phyloP scores from a whole-genome alignment of 2,888 invertebrate genomes.

The Balanococcus diminutus region DNA sequence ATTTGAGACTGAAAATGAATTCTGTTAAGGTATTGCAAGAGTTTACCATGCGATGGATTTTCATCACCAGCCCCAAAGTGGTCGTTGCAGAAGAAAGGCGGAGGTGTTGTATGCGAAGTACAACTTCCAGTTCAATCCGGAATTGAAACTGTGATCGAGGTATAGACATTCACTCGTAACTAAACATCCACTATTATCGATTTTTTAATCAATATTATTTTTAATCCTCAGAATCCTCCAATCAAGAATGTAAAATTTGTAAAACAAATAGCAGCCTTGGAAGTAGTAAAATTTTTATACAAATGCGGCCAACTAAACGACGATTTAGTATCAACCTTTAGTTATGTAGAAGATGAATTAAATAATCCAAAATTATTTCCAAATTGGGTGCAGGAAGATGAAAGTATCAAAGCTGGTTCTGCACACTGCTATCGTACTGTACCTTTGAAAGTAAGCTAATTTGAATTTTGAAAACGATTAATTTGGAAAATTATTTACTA shows the following conservation, averaged over 20 bases:
- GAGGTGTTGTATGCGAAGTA: slow-evolving; percentile 62
- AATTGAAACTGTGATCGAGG: slow-evolving; percentile 72
- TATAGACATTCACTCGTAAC: slow-evolving; percentile 61
- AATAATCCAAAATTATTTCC: slow-evolving; percentile 67
- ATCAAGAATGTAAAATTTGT: slow-evolving; percentile 22
- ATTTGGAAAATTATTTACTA: background rate
- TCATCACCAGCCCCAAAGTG: slow-evolving; percentile 70
- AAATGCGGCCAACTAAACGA: slow-evolving; percentile 74
- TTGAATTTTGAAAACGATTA: background rate
- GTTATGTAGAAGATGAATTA: slow-evolving; percentile 60
- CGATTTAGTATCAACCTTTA: slow-evolving; percentile 69
- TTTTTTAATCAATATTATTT: background rate
- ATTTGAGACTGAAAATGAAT: slow-evolving; percentile 28
- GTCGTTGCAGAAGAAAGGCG: slow-evolving; percentile 62
- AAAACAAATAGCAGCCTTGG: slow-evolving; percentile 82
- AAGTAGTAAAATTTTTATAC: slow-evolving; percentile 75
- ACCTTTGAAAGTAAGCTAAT: slow-evolving; percentile 20
- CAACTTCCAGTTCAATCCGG: slow-evolving; percentile 81
- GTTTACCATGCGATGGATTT: slow-evolving; percentile 80
- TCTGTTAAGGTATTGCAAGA: slow-evolving; percentile 73
- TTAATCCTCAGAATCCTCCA: background rate
- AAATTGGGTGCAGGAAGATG: slow-evolving; percentile 66
- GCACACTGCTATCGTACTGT: slow-evolving; percentile 1
- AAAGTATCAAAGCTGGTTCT: slow-evolving; percentile 46
- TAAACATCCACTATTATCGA: background rate